Base-by-base conservation (phyloP, 2,888 invertebrate species). In the Uloborus plumipes region DNA sequence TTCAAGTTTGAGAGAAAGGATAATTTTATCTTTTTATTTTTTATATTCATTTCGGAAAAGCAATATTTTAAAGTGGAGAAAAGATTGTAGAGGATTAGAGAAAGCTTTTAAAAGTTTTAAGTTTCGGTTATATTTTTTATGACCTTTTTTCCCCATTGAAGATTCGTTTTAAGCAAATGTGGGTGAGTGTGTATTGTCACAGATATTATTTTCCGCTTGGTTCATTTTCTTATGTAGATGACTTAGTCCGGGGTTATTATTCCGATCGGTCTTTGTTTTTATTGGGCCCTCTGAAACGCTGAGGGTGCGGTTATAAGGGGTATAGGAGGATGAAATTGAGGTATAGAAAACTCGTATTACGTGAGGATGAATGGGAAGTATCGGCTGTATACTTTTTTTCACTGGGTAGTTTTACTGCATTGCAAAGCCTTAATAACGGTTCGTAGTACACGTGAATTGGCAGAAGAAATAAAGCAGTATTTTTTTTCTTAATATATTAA, bases 1-100 rank as follows among this genome's bases (percentile, higher is more conserved):
- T 11, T 39, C 39, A 39, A n/a, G 39, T 58, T 70, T 9, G 39
- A 31, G 31, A 51, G 62, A 55, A 51, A 15, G 75, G 67, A 76
- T 76, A 76, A 76, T 76, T 76, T 69, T 69, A 76, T 76, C 22
- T 53, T 47, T 76, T 61, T 62, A 71, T 47, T 50, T 65, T 64
- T 71, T 70, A 53, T 22, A 71, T 31, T 69, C 67, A 69, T 76
- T 69, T 70, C 55, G 58, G 61, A 71, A 64, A 65, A 64, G 70
- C 55, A 77, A 77, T 77, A 77, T 77, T 77, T 77, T 77, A 77
- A 71, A 77, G 70, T 64, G 64, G 59, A 65, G 58, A 65, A 71
- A 77, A 77, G 77, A 64, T 71, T 65, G 64, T 64, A 26, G 59
- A 22, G 77, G 77, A 77, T 77, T 77, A 77, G 49, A 31, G 55